Percentiles rank a stretch among this genome's conserved stretches.
These are phyloP conservation scores for Pyrocoelia pectoralis DNA, from an alignment of 2,888 invertebrate species.

Conservation along the genomic window DNA sequence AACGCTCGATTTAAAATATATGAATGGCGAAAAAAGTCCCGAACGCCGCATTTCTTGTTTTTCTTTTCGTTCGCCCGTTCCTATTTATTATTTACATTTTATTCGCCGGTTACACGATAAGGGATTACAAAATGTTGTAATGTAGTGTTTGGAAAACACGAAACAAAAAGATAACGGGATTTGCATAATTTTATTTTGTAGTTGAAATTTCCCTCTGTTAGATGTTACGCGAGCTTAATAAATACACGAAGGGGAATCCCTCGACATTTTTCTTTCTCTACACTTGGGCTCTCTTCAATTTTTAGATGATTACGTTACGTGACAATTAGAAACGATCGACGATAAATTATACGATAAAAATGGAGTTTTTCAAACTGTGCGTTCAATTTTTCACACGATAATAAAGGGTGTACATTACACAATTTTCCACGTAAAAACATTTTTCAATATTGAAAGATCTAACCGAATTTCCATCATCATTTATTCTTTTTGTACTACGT, in stretches of 20 bases:
- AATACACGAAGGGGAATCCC: neutral
- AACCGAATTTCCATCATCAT: no score
- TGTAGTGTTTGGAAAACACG: neutral
- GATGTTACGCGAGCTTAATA: neutral
- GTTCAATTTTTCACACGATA: no score
- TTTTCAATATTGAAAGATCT: no score
- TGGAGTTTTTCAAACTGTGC: no score
- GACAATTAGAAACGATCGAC: no score
- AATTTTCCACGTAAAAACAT: no score
- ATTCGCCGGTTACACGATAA: neutral
- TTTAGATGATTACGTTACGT: no score
- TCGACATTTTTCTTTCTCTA: neutral
- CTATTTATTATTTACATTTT: slow-evolving; percentile 1
- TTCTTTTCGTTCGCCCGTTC: neutral
- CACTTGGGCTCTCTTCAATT: no score
- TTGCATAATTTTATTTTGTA: neutral
- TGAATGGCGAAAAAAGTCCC: neutral
- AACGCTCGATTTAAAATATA: neutral
- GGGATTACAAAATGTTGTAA: slow-evolving; percentile 1
- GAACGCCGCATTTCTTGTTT: neutral
- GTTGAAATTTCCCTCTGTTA: slow-evolving; percentile 1
- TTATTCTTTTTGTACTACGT: no score
- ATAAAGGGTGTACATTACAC: no score
- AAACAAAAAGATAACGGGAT: slow-evolving; percentile 1
- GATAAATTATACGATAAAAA: no score